Base-by-base conservation (phyloP, 2,797 vertebrate genomes). In the Sebastes minor region DNA sequence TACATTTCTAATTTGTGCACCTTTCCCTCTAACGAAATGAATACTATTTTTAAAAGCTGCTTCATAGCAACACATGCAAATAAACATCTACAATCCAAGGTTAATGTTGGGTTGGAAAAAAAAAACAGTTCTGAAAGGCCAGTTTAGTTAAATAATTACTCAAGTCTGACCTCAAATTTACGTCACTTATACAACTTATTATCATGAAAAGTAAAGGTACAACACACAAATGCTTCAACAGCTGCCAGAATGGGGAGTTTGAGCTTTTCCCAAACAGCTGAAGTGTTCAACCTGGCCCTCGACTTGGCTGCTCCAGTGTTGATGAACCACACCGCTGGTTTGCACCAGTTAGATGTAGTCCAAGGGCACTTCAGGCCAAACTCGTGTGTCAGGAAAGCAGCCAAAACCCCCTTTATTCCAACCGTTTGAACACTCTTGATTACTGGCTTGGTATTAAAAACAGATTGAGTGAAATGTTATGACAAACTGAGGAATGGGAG, bases 351-450 rank as follows among this genome's bases (percentile, higher is more conserved):
- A 66, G 76, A 84, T 76, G 72, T 67, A 71, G 81, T 88, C 88
- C 90, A 93, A 92, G 90, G 92, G 66, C 62, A 56, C 81, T 86
- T 87, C 69, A 88, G 86, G 71, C 78, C 64, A 76, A 82, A 80
- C 73, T 30, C 4, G 13, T 84, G 46, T 84, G 69, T 86, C 83
- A 76, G 85, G 76, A 87, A 68, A 71, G 35, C 35, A 64, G 78
- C 83, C 81, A 88, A 80, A 74, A 67, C 65, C 74, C 61, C 38
- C 59, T 61, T 74, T 74, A 16, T 74, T 67, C 8, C 56, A 69
- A 5, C 62, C 35, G 13, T 38, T 38, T 38, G 35, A 38, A 52
- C 74, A 70, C 49, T 52, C 28, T 65, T 75, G 42, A 77, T 74
- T 20, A 46, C 35, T 75, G 57, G 46, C 60, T 80, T 16, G 8